Percentiles rank a stretch among this genome's conserved stretches.
phyloP scores from a whole-genome alignment of 2,113 vertebrate species.

The Crotalus viridis region DNA sequence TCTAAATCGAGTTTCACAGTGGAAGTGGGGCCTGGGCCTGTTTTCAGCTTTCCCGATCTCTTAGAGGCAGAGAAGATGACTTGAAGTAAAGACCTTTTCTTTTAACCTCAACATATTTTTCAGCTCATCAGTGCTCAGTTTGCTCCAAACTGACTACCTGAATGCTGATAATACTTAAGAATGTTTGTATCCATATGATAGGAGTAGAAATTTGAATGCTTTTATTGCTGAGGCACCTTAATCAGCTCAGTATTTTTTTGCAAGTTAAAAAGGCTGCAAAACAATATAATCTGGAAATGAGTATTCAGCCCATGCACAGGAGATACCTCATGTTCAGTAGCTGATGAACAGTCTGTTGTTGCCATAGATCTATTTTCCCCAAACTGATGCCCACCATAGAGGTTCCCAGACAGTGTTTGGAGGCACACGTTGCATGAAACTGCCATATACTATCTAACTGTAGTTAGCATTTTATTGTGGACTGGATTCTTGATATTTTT shows the following conservation, averaged over 20 bases:
- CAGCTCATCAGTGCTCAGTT: neutral
- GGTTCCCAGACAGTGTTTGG: neutral
- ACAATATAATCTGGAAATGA: neutral
- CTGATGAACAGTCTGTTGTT: neutral
- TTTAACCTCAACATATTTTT: neutral
- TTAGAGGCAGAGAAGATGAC: conserved; percentile 6
- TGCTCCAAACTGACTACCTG: neutral
- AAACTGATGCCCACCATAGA: neutral
- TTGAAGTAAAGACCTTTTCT: neutral
- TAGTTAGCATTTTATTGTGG: neutral
- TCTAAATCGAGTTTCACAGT: neutral
- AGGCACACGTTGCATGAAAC: neutral
- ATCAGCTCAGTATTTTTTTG: neutral
- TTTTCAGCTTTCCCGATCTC: conserved; percentile 50
- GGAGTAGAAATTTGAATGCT: neutral
- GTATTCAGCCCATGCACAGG: neutral
- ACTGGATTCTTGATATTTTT: neutral
- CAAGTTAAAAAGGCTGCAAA: neutral
- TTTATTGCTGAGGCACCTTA: neutral
- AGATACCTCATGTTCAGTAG: neutral
- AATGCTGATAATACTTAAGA: neutral
- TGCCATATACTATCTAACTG: neutral
- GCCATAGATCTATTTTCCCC: neutral
- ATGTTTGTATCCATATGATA: neutral
- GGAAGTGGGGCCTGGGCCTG: fast-evolving